Percentiles rank a stretch among this genome's conserved stretches.
Conservation (phyloP, 2,113 vertebrate species). For the Scortum barcoo region DNA sequence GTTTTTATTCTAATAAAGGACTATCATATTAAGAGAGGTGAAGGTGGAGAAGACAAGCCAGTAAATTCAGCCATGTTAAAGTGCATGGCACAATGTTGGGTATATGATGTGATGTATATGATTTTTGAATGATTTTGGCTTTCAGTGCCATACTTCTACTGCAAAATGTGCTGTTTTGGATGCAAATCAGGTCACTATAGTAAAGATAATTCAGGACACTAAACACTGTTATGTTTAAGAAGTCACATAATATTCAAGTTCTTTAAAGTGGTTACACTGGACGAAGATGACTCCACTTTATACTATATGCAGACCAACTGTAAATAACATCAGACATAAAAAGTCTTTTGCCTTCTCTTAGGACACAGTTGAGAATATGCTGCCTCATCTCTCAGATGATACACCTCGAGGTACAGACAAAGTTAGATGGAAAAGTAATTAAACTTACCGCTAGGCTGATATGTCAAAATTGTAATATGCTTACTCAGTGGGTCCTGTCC, state of each 20-base stretch:
- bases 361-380: neutral
- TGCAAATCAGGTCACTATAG: neutral
- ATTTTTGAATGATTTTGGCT: neutral
- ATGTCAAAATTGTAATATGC: conserved; percentile 24
- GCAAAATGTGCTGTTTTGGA: neutral
- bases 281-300: neutral
- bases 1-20: conserved; percentile 4
- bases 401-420: conserved; percentile 2
- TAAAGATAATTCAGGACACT: neutral
- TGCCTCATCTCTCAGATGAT: conserved; percentile 10
- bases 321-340: neutral
- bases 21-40: neutral
- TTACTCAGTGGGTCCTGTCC: conserved; percentile 27
- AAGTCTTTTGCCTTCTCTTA: neutral
- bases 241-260: neutral
- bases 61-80: neutral
- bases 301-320: conserved; percentile 4
- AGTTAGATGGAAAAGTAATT: conserved; percentile 27
- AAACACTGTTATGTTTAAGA: neutral
- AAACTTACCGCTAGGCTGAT: conserved; percentile 14
- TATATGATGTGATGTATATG: neutral
- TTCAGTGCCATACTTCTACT: neutral
- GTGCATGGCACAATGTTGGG: neutral
- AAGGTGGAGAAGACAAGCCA: neutral
- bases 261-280: neutral